phyloP scores from a whole-genome alignment of 2,888 invertebrate species.

The Euproctis similis region DNA sequence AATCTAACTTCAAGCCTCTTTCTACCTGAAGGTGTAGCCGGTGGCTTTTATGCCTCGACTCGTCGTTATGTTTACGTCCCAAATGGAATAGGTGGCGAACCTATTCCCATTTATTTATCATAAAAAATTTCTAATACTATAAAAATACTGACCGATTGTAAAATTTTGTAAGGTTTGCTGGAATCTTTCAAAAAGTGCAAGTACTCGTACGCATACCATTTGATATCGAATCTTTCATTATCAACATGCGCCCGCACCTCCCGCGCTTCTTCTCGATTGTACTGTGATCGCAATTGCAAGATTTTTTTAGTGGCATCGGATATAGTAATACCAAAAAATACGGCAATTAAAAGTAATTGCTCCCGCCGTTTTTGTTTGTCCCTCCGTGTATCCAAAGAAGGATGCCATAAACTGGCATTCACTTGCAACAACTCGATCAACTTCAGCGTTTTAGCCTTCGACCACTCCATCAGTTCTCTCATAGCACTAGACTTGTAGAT shows the following conservation, averaged over 20 bases:
- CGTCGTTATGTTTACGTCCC: too few species aligned
- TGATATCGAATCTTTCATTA: conserved; percentile 67
- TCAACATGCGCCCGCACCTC: conserved; percentile 67
- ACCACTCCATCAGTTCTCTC: conserved; percentile 71
- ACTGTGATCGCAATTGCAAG: conserved; percentile 77
- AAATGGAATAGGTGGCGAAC: too few species aligned
- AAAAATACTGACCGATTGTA: conserved; percentile 51
- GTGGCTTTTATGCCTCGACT: too few species aligned
- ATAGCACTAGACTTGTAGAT: not conserved
- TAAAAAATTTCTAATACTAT: too few species aligned
- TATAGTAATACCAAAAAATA: conserved; percentile 46
- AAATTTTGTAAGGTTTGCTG: conserved; percentile 57
- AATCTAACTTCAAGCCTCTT: too few species aligned
- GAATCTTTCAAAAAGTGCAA: conserved; percentile 77
- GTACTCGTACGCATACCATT: conserved; percentile 76
- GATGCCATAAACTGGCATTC: conserved; percentile 61
- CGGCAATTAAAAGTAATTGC: conserved; percentile 55
- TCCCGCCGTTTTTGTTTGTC: conserved; percentile 66
- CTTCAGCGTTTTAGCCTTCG: conserved; percentile 64
- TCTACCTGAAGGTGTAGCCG: too few species aligned
- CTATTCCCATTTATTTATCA: too few species aligned
- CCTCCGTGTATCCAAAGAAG: conserved; percentile 53
- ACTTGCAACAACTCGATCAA: conserved; percentile 62
- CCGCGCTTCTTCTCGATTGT: conserved; percentile 75
- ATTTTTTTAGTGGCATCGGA: conserved; percentile 76